Percentiles rank a stretch among this genome's conserved stretches.
These are phyloP conservation scores for Notodonta dromedarius DNA, from an alignment of 2,888 invertebrate genomes.

Conservation along the genomic window DNA sequence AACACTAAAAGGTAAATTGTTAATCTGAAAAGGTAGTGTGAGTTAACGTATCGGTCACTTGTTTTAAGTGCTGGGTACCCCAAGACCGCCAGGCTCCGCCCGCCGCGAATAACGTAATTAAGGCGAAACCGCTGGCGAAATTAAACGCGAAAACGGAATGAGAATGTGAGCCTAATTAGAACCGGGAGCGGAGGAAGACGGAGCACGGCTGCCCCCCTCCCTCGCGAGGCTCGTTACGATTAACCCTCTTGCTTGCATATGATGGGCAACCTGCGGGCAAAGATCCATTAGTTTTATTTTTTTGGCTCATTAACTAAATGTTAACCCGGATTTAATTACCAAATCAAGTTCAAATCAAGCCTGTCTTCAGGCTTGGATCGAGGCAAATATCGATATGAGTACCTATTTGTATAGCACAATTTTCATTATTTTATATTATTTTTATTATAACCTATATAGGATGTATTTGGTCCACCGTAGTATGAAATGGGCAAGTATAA, in stretches of 20 bases:
- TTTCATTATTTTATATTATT: no score
- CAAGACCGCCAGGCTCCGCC: slow-evolving; percentile 52
- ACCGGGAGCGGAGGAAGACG: slow-evolving; percentile 64
- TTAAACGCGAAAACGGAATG: slow-evolving; percentile 85
- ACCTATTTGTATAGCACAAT: no score
- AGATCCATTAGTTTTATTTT: no score
- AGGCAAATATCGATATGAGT: no score
- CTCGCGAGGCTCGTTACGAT: neutral
- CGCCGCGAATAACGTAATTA: slow-evolving; percentile 84
- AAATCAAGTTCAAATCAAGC: no score
- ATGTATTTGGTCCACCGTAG: neutral
- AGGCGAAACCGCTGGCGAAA: slow-evolving; percentile 83
- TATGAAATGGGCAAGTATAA: slow-evolving; percentile 57
- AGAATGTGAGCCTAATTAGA: slow-evolving; percentile 86
- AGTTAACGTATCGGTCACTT: slow-evolving; percentile 57
- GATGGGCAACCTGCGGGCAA: neutral
- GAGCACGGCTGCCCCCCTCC: slow-evolving; percentile 34
- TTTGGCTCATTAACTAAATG: no score
- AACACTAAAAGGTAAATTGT: neutral
- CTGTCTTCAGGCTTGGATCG: no score
- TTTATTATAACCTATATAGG: no score
- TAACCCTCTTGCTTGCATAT: slow-evolving; percentile 9
- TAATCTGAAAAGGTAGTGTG: slow-evolving; percentile 21
- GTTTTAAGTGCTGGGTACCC: slow-evolving; percentile 52
- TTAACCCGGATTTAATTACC: no score